Base-by-base conservation (phyloP, 2,888 invertebrate species). In the Caprella mutica region DNA sequence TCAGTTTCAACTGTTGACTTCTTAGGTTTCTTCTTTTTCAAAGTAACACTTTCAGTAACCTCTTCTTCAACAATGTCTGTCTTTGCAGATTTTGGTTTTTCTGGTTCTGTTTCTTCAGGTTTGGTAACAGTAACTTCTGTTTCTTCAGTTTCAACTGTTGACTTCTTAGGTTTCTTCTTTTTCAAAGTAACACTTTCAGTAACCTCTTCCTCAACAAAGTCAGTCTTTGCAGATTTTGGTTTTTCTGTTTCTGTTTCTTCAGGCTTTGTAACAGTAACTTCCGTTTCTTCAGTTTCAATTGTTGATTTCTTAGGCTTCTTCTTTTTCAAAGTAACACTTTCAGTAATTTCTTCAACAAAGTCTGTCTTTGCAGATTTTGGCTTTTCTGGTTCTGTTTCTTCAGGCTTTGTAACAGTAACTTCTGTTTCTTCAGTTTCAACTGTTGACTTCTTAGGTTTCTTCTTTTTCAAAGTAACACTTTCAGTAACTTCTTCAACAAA, bases 321-420 rank as follows among this genome's bases (percentile, higher is more conserved):
- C 82, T 80, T 65, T 80, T 70, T 75, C 83, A 82, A 73, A 81
- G 77, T 81, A 46, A 81, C 78, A 76, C 86, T 86, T 40, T 83
- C 59, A 23, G 57, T 14, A 26, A 51, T 56, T 48, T 57, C 66
- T 46, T 67, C 61, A 27, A 57, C 58, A 12, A 52, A 44, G n/a
- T 51, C 30, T 51, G 51, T 44, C 17, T 46, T 19, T 3, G 38
- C n/a, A 3, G 38, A 19, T 17, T n/a, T 19, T 55, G 21, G 9
- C 48, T 38, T 77, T 76, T 27, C 76, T n/a, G n/a, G n/a, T n/a
- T n/a, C n/a, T n/a, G n/a, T n/a, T n/a, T n/a, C n/a, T n/a, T n/a
- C n/a, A n/a, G n/a, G n/a, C n/a, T n/a, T n/a, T n/a, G n/a, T n/a
- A n/a, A n/a, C n/a, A n/a, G n/a, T n/a, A n/a, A n/a, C n/a, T n/a